Base-by-base conservation (phyloP, 2,888 invertebrate genomes). In the Clivina fossor region DNA sequence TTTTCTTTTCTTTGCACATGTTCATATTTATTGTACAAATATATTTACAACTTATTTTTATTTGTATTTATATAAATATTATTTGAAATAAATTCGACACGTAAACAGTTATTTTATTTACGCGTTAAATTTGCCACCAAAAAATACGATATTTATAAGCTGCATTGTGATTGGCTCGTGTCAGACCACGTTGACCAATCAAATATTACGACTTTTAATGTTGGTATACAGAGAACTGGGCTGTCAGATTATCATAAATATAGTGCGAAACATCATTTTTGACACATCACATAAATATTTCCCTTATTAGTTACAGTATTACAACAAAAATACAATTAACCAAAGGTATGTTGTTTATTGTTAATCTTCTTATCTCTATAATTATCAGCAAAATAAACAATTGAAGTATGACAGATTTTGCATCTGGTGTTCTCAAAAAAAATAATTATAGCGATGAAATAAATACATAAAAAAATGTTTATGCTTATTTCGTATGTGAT, bases 11-110 rank as follows among this genome's bases (percentile, higher is more conserved):
- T 24, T 5, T 43, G 2, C 38, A 38, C 11, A 15, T 15, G 13
- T 2, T 5, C 8, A 35, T 15, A 11, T 16, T 13, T 33, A 13
- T n/a, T 32, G 33, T n/a, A 33, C 32, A 47, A 32, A 35, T 47
- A 32, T 7, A 20, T 15, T 22, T 38, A 5, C 44, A 15, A 24
- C 41, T 33, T 20, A 18, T 22, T 22, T 16, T 48, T 49, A 44
- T 43, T 51, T 22, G 37, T 24, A 33, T 26, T 51, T 20, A 37
- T 22, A 49, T 44, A 58, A 54, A 56, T 58, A 51, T 54, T 58
- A 58, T 56, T 54, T 50, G 51, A 59, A 59, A 54, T 53, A 48
- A 32, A n/a, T n/a, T n/a, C 44, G 43, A 46, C 32, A 40, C 37
- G 44, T n/a, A n/a, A n/a, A n/a, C n/a, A n/a, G n/a, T n/a, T n/a